Evolutionary conservation across 37 sponge, comb jelly and placozoan species (phyloP).

Genomic region (Geodia barretti): DNA sequence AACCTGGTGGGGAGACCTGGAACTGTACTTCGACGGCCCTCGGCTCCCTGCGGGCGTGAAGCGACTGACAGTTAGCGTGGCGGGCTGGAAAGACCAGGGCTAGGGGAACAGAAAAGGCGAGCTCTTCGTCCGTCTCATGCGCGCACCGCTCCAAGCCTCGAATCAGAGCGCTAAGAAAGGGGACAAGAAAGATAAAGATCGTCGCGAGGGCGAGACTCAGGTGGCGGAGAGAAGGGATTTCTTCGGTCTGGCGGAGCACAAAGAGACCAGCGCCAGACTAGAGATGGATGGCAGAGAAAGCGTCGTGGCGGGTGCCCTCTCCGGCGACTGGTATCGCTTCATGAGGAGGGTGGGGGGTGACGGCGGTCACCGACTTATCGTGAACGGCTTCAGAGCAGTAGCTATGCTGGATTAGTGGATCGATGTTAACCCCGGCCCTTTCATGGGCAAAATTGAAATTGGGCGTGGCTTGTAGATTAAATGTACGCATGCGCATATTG

Average conservation of each 20-base stretch:
- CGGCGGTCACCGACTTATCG: conserved; percentile 26
- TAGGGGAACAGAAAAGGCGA: conserved; percentile 58
- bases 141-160: too few species aligned
- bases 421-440: too few species aligned
- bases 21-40: conserved; percentile 51
- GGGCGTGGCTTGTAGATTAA: too few species aligned
- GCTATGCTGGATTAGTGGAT: too few species aligned
- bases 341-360: conserved; percentile 36
- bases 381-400: conserved; percentile 20
- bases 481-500: too few species aligned
- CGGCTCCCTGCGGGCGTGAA: conserved; percentile 23
- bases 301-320: neutral
- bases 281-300: neutral
- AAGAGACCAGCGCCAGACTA: neutral
- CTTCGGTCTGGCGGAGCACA: conserved; percentile 38
- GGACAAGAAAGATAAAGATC: neutral
- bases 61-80: conserved; percentile 25
- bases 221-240: conserved; percentile 26
- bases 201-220: too few species aligned
- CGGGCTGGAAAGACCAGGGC: conserved; percentile 58
- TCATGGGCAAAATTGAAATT: too few species aligned
- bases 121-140: conserved; percentile 37
- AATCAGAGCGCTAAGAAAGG: too few species aligned
- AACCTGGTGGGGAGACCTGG: neutral
- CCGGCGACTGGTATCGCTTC: conserved; percentile 21